Evolutionary conservation across 2,888 invertebrate genomes (phyloP).

Genomic region (Tipula unca): DNA sequence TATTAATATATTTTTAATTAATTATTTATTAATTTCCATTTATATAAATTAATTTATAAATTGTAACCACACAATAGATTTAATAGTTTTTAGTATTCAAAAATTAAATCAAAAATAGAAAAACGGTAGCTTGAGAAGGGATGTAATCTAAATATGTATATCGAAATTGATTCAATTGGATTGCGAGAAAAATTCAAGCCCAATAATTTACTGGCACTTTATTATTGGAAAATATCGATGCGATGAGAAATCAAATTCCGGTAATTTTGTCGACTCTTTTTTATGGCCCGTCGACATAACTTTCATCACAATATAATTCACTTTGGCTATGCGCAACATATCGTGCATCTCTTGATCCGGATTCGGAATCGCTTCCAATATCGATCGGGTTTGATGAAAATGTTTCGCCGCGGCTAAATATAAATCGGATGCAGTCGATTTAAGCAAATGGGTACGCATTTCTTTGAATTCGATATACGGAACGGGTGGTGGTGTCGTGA

Average conservation of each 20-base stretch:
- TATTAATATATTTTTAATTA: background rate
- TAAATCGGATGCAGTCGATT: slow-evolving; percentile 49
- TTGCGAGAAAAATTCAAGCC: background rate
- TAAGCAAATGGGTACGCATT: slow-evolving; percentile 62
- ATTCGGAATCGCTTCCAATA: slow-evolving; percentile 73
- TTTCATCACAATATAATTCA: slow-evolving; percentile 92
- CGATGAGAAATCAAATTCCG: slow-evolving; percentile 83
- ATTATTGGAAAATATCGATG: slow-evolving; percentile 89
- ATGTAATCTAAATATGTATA: background rate
- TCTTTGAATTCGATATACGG: slow-evolving; percentile 83
- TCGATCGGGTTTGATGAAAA: slow-evolving; percentile 81
- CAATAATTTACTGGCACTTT: slow-evolving; percentile 42
- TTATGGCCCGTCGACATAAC: slow-evolving; percentile 88
- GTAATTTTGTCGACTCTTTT: slow-evolving; percentile 72
- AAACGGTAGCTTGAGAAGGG: background rate
- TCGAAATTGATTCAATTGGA: background rate
- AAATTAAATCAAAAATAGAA: background rate
- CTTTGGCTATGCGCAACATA: slow-evolving; percentile 84
- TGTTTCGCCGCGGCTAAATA: slow-evolving; percentile 83
- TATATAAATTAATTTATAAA: background rate
- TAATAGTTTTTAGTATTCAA: background rate
- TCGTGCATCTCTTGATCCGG: slow-evolving; percentile 75
- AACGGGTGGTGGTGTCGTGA: slow-evolving; percentile 84
- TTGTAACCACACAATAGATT: background rate
- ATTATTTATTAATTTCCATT: background rate